These are phyloP conservation scores for Pluvianellus socialis DNA, from an alignment of 2,113 vertebrate genomes.

Conservation along the genomic window DNA sequence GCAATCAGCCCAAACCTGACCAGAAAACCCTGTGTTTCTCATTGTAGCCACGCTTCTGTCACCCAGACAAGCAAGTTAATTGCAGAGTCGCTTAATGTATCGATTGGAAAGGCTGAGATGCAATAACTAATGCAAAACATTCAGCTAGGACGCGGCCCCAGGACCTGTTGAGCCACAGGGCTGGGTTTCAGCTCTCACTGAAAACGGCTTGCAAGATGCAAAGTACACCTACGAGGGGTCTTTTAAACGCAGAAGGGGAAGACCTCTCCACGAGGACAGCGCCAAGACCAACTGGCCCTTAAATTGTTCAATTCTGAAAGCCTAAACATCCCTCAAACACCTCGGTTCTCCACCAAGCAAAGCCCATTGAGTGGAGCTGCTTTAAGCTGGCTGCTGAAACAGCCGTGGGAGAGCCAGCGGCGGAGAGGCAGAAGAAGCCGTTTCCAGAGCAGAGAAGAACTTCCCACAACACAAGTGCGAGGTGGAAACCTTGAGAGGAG, in stretches of 20 bases:
- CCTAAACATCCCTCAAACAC: neutral
- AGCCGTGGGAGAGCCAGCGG: neutral
- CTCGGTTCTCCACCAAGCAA: neutral
- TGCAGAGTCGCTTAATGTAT: neutral
- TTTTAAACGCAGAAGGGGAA: fast-evolving
- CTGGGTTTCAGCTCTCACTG: neutral
- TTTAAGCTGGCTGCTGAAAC: neutral
- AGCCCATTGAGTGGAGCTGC: fast-evolving
- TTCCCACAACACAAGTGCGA: neutral
- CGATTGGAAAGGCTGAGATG: neutral
- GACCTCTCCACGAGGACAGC: neutral
- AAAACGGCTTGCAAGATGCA: fast-evolving
- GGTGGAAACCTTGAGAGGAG: neutral
- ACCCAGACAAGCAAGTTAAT: neutral
- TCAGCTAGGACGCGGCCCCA: neutral
- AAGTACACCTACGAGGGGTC: fast-evolving
- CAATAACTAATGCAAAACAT: neutral
- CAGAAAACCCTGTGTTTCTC: neutral
- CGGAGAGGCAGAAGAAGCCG: neutral
- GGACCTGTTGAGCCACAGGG: neutral
- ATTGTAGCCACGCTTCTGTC: neutral
- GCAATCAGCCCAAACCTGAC: neutral
- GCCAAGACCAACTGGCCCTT: neutral
- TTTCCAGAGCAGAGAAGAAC: neutral
- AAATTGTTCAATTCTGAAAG: neutral